A percentile compares a stretch with the other conserved stretches of the same genome.
Conservation (phyloP, 2,797 vertebrate species). For the Danionella dracula region DNA sequence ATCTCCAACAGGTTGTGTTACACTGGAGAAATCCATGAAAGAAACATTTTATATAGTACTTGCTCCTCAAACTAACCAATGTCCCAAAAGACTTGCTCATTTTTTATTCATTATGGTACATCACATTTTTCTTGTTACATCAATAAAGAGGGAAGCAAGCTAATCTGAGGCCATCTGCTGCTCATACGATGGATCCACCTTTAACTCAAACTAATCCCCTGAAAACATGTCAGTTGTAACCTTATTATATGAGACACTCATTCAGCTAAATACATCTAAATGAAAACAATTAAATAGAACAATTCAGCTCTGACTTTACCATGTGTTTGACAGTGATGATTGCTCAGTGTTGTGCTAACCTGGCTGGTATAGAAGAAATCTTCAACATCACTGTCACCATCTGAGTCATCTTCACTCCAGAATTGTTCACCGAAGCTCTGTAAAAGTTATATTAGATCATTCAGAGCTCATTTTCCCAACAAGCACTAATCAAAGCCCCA, state of each 20-base stretch:
- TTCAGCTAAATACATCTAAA: no score
- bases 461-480: background rate
- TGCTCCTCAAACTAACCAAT: no score
- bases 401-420: conserved; percentile 78
- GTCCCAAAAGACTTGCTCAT: background rate
- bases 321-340: background rate
- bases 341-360: conserved; percentile 53
- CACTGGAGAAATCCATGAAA: background rate
- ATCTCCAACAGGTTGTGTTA: background rate
- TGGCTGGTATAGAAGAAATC: conserved; percentile 78
- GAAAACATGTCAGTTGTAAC: background rate
- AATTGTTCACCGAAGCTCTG: conserved; percentile 81
- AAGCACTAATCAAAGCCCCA: background rate
- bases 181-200: background rate
- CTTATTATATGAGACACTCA: background rate
- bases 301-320: background rate
- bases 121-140: background rate
- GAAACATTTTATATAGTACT: no score
- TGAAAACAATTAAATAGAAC: no score
- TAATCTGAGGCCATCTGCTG: background rate
- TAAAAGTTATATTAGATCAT: conserved; percentile 16
- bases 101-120: background rate
- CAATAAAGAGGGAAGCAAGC: background rate
- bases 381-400: conserved; percentile 82
- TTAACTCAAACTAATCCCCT: background rate